phyloP scores from a whole-genome alignment of 1,140 invertebrate genomes.

The Spodoptera frugiperda region DNA sequence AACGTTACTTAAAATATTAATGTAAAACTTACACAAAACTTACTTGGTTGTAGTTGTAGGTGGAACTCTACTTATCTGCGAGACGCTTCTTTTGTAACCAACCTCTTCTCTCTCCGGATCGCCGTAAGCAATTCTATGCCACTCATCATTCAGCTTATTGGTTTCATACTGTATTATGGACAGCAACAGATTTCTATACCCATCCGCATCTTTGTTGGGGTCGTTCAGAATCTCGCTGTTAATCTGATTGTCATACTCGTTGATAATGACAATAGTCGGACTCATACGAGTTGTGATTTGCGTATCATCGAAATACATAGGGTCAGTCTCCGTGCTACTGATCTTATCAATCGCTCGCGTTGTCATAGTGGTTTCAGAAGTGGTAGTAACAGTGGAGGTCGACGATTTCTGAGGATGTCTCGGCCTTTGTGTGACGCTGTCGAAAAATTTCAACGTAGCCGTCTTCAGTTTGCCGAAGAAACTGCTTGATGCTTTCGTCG shows the following conservation, averaged over 20 bases:
- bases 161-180: constrained; percentile 66
- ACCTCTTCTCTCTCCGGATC: neutral
- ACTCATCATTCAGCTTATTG: constrained; percentile 61
- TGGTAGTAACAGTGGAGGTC: neutral
- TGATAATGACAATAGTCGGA: constrained; percentile 49
- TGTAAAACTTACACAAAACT: too few relatives aligned
- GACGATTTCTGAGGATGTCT: neutral
- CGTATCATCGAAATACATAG: neutral
- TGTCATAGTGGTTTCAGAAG: neutral
- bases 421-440: neutral
- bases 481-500: neutral
- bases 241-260: constrained; percentile 43
- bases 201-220: constrained; percentile 13
- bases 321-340: neutral
- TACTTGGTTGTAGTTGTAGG: neutral
- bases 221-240: neutral
- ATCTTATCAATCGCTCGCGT: neutral
- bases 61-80: neutral
- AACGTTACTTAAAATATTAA: too few relatives aligned
- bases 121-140: constrained; percentile 41
- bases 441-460: neutral
- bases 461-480: neutral
- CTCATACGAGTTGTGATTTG: constrained; percentile 4
- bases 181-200: constrained; percentile 54
- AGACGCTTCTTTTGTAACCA: neutral